Conservation (phyloP, 2,888 invertebrate genomes). For the Pherbina coryleti region DNA sequence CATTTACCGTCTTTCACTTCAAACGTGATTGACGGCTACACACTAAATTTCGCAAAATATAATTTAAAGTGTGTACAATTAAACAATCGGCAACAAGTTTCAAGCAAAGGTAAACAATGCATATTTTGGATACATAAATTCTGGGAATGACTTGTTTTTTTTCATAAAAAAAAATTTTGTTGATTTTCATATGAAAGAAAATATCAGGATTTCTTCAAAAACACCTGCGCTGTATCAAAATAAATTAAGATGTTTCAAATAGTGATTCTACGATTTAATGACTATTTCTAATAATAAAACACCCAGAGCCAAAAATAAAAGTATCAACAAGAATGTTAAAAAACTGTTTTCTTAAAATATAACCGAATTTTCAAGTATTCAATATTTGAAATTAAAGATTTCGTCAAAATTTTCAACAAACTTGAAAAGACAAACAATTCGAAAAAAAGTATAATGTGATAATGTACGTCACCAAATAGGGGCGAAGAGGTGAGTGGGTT, state of each 20-base stretch:
- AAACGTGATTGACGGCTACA: too few species aligned
- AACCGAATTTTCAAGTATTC: neutral
- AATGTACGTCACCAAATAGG: neutral
- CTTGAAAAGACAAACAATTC: neutral
- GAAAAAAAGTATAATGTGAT: neutral
- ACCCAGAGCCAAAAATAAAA: constrained; percentile 12
- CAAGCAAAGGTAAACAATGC: too few species aligned
- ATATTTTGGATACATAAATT: too few species aligned
- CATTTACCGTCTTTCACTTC: too few species aligned
- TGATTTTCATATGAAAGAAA: neutral
- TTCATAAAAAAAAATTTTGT: neutral
- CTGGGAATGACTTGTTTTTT: too few species aligned
- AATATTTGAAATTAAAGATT: neutral
- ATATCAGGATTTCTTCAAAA: neutral
- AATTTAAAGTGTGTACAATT: too few species aligned
- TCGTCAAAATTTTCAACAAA: constrained; percentile 6
- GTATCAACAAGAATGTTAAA: neutral
- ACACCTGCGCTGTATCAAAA: neutral
- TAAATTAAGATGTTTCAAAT: neutral
- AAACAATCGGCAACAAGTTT: too few species aligned
- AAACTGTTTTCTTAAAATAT: neutral
- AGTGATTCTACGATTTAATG: neutral
- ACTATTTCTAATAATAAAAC: constrained; percentile 5
- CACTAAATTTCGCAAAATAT: too few species aligned
- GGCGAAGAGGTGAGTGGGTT: neutral